Base-by-base conservation (phyloP, 2,888 invertebrate species). In the Hyppa rectilinea region DNA sequence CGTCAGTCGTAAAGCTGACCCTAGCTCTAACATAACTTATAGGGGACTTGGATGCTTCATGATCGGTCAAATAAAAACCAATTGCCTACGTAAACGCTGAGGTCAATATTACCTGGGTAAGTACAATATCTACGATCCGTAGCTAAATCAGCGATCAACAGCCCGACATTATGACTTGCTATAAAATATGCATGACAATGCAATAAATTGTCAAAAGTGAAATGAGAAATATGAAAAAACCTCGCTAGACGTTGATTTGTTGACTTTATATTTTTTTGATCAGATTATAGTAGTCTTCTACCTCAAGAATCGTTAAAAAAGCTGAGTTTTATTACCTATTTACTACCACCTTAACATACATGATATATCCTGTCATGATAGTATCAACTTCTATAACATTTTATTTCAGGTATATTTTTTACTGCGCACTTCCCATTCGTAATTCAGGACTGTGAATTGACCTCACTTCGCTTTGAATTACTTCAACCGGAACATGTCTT, bases 401-500 rank as follows among this genome's bases (percentile, higher is more conserved):
- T 80, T 70, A 71, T 76, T 49, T n/a, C 63, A 71, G 60, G 78
- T 71, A 78, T 78, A 63, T 53, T 79, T 61, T 80, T 80, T 60
- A 75, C 63, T 5, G 52, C 65, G 43, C 56, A 63, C 60, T 78
- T 67, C 38, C 29, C 12, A n/a, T 55, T 29, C 61, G 70, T 60
- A 66, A 71, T 78, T 71, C 60, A 50, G 56, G n/a, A 49, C 50
- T 55, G 59, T 43, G 50, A 77, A 79, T 74, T 69, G 77, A 77
- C 75, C 79, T 74, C 60, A 74, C 80, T 59, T 52, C 62, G 34
- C 60, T 61, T 66, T 67, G 80, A 80, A 80, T 76, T 75, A 80
- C 76, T 66, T 45, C 59, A 45, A 71, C 66, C 52, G 66, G 60
- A 80, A 80, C 80, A 68, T 64, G 69, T 71, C 80, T 71, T 71